Evolutionary conservation across 2,113 vertebrate genomes (phyloP), one percentile per base, ranked within the genome.

Genomic region (Phyllostomus discolor): DNA sequence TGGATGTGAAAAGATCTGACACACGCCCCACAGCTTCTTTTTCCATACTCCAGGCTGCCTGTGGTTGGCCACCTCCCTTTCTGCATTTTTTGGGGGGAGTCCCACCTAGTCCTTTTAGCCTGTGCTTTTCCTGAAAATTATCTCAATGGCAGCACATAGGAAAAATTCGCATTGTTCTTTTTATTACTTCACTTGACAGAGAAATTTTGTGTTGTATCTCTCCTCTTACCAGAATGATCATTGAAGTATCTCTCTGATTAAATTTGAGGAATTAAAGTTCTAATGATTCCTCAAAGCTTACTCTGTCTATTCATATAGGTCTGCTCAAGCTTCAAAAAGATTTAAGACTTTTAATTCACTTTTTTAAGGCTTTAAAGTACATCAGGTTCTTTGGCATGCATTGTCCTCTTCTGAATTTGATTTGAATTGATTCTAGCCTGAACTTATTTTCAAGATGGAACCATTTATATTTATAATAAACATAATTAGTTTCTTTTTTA

Each of bases 201-300:
- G 46, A 95, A 96, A 73, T 72, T 38, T 83, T 93, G 31, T 82
- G 59, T 54, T 22, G n/a, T 79, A 24, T 7, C 15, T 38, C 26
- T 95, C 2, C 16, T 69, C 64, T 64, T 95, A 67, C 20, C 31
- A 97, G 81, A 76, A 70, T 66, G 73, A 92, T 91, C n/a, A 89
- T 54, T 88, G 81, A 95, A 95, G 46, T 31, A 92, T 90, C 24
- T 59, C 2, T 67, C 4, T 90, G 70, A 94, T 35, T 95, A 57
- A 81, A 94, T 90, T 85, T 96, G 59, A 90, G 94, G 92, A 97
- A 64, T 92, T 80, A 90, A 95, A 78, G 14, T 73, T 83, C 91
- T 86, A 28, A 87, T 62, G 10, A 46, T 57, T 78, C 46, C 22
- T 84, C 33, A 38, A 43, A 59, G 50, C 85, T 72, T 46, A 54